phyloP scores from a whole-genome alignment of 2,888 invertebrate species.

The Eudemis profundana region DNA sequence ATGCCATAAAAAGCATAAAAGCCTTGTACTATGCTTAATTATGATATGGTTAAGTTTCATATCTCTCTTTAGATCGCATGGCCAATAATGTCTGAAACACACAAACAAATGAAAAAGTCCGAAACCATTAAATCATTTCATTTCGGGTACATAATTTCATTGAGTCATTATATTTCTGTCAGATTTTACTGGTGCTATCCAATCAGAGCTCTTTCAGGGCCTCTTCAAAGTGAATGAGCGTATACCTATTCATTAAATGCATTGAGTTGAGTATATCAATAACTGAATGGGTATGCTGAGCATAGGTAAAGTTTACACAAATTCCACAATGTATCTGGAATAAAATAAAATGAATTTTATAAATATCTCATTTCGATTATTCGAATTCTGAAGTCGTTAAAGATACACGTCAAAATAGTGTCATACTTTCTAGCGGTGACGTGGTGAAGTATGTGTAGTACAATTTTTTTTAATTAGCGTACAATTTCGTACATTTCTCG shows the following conservation, averaged over 20 bases:
- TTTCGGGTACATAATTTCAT: conserved; percentile 1
- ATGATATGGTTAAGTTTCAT: too few species aligned
- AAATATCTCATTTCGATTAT: too few species aligned
- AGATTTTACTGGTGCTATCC: conserved; percentile 9
- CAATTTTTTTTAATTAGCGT: too few species aligned
- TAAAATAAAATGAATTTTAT: too few species aligned
- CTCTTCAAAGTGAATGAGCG: conserved; percentile 4
- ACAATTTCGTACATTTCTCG: too few species aligned
- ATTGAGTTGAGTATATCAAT: neutral
- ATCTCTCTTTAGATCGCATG: neutral
- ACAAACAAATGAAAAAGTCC: conserved; percentile 1
- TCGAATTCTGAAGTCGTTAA: too few species aligned
- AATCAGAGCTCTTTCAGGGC: conserved; percentile 14
- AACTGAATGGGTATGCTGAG: neutral
- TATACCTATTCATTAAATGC: conserved; percentile 20
- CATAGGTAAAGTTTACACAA: neutral
- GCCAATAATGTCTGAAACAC: neutral
- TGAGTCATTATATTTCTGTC: neutral
- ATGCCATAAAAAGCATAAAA: too few species aligned
- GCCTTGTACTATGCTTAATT: too few species aligned
- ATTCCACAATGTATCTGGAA: neutral
- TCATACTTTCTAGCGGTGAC: too few species aligned
- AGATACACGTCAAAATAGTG: too few species aligned
- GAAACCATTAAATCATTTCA: conserved; percentile 5
- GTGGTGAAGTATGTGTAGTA: too few species aligned